Conservation (phyloP, 2,113 vertebrate species). For the Xerus inauris region DNA sequence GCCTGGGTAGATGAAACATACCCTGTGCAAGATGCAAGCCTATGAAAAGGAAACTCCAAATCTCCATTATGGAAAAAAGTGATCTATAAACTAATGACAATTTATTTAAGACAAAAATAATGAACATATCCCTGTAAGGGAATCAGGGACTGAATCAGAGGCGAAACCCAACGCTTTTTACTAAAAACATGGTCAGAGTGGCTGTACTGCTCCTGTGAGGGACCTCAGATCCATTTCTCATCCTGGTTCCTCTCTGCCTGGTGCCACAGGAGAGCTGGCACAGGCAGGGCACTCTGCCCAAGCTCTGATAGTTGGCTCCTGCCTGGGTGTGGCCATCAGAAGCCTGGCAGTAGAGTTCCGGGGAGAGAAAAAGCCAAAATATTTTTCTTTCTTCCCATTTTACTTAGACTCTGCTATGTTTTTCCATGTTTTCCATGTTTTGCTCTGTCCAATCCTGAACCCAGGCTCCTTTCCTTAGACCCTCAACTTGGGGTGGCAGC, state of each 20-base stretch:
- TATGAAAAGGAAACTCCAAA: background rate
- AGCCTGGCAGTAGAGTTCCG: background rate
- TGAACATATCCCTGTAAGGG: background rate
- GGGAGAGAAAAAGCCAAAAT: background rate
- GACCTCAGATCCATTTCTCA: background rate
- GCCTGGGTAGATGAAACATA: background rate
- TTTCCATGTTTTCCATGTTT: background rate
- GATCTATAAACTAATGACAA: background rate
- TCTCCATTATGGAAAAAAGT: background rate
- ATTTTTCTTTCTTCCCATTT: background rate
- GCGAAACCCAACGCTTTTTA: background rate
- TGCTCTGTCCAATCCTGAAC: background rate
- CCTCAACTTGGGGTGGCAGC: too few relatives aligned
- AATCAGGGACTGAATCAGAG: background rate
- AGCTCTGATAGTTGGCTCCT: background rate
- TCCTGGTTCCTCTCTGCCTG: background rate
- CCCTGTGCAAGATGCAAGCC: background rate
- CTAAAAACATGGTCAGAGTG: background rate
- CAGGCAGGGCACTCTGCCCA: background rate
- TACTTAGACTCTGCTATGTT: background rate
- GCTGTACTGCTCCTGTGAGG: too few relatives aligned
- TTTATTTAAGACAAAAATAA: background rate
- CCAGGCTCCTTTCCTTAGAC: background rate
- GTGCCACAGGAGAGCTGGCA: too few relatives aligned
- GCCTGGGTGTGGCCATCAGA: background rate